Evolutionary conservation across 2,113 vertebrate species (phyloP), one percentile per base, ranked within the genome.

Genomic region (Rhea americana): DNA sequence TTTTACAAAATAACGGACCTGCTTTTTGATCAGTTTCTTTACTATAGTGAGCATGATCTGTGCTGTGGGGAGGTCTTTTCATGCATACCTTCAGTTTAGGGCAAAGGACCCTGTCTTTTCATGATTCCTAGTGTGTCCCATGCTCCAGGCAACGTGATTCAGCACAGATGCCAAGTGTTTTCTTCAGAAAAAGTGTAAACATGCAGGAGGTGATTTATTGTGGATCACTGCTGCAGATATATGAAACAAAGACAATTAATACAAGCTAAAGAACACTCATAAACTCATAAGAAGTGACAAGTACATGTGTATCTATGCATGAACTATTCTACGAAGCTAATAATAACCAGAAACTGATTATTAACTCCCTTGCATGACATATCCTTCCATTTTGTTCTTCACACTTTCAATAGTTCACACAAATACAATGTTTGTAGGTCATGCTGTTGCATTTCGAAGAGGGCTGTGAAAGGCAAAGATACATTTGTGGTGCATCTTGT

Each of bases 301-400:
- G 39, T 7, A 41, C 0, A 0, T 76, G 4, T 62, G 24, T 61
- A 6, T 47, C 17, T 89, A 16, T 65, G 32, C 32, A 10, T 43
- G 32, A 84, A 45, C 37, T 75, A 5, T 71, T 56, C 35, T 75
- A 51, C 77, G n/a, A 67, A 92, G 13, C 12, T 86, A 11, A 2
- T 35, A 21, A 30, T 56, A 77, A 30, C 30, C 26, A 59, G 35
- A 17, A 77, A 22, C n/a, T 1, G 2, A 9, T 83, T 81, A 9
- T 83, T 81, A 68, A 61, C 14, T 76, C 32, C 25, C 3, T 79
- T 72, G 47, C 12, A 5, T 84, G 66, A 61, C 11, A 13, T 77
- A 1, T 72, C 6, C 8, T 58, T 75, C 37, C 22, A 39, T 90
- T 89, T 87, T n/a, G 65, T 12, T 87, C 47, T 86, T 86, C 43